These are phyloP conservation scores for Peromyscus eremicus DNA, from an alignment of 2,797 vertebrate genomes.

Conservation along the genomic window DNA sequence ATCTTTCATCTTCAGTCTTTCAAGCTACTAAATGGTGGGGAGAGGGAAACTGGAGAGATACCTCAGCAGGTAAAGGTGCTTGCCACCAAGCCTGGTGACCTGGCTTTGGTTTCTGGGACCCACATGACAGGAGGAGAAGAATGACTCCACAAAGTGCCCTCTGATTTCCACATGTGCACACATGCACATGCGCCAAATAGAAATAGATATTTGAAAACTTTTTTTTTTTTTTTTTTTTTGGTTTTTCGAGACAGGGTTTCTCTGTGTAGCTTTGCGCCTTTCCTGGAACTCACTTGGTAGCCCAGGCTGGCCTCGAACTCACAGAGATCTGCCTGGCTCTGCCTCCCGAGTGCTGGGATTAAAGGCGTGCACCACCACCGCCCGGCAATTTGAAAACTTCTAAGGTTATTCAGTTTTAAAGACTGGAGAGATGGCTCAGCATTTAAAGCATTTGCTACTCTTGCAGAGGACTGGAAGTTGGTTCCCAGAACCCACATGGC, in stretches of 20 bases:
- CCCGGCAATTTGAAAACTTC: not conserved
- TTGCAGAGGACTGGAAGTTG: not conserved
- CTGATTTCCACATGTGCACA: not conserved
- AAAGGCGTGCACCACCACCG: no score
- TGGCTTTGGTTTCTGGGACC: not conserved
- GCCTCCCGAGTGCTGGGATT: no score
- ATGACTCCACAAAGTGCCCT: not conserved
- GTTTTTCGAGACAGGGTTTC: no score
- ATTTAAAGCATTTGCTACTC: not conserved
- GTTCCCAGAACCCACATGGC: not conserved
- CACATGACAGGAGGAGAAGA: not conserved
- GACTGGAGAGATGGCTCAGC: not conserved
- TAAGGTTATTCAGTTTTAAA: not conserved
- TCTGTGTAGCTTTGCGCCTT: no score
- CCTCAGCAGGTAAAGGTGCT: not conserved
- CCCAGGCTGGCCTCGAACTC: no score
- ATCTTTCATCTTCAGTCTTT: not conserved
- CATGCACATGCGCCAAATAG: not conserved
- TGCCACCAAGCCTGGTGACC: not conserved
- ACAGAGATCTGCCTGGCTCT: no score
- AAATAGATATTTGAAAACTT: not conserved
- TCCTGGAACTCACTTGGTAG: no score
- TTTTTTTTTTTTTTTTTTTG: no score
- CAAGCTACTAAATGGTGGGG: not conserved
- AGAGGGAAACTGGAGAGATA: no score